A percentile compares a stretch with the other conserved stretches of the same genome.
Evolutionary conservation across 2,113 vertebrate species (phyloP).

Genomic region (Pangasianodon gigas): DNA sequence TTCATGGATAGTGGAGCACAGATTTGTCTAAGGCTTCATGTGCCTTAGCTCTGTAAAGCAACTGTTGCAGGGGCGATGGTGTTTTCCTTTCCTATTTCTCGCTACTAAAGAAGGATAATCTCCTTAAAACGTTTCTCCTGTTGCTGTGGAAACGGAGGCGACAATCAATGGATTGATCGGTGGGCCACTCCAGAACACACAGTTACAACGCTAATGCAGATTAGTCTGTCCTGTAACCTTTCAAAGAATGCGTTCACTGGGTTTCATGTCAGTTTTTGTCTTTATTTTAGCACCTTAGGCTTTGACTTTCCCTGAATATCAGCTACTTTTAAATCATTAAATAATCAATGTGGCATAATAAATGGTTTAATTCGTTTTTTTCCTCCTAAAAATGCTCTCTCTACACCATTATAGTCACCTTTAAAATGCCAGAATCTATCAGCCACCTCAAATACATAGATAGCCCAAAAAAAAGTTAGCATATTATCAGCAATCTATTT

Average conservation of each 20-base stretch:
- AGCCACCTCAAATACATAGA: background rate
- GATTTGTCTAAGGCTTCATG: conserved; percentile 20
- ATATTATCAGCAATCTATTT: background rate
- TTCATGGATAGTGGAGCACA: conserved; percentile 14
- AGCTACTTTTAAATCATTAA: background rate
- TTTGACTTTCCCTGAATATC: background rate
- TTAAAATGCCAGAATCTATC: background rate
- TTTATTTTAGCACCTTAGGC: background rate
- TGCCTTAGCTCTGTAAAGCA: conserved; percentile 53
- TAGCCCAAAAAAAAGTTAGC: background rate
- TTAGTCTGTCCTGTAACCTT: conserved; percentile 13
- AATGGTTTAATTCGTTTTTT: background rate
- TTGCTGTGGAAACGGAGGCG: conserved; percentile 41
- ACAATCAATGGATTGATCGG: conserved; percentile 42
- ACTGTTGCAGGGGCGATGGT: conserved; percentile 62
- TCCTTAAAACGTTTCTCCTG: conserved; percentile 27
- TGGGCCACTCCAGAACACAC: conserved; percentile 37
- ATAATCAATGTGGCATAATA: background rate
- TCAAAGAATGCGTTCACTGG: background rate
- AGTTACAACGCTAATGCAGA: conserved; percentile 32
- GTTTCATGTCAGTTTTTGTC: background rate
- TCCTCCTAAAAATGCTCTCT: background rate
- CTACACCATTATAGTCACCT: background rate
- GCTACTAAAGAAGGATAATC: conserved; percentile 34
- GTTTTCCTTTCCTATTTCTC: conserved; percentile 51